These are phyloP conservation scores for Crenichthys baileyi DNA, from an alignment of 2,797 vertebrate species.

Conservation along the genomic window DNA sequence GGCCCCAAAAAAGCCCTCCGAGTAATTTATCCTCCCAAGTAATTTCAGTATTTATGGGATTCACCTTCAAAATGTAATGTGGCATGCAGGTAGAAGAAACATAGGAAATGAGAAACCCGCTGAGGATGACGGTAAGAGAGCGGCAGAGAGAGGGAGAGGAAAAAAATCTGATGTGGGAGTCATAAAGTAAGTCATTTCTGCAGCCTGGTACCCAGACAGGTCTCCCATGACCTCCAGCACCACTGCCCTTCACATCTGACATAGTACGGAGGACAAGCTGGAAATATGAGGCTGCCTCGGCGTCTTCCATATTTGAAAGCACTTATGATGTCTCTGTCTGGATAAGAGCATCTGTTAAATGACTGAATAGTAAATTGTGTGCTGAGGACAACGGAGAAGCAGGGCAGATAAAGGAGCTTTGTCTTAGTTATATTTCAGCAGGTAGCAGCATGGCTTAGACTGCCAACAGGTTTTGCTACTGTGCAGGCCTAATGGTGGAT, in stretches of 20 bases:
- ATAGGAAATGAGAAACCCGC: conserved; percentile 71
- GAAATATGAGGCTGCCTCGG: conserved; percentile 55
- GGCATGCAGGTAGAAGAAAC: conserved; percentile 76
- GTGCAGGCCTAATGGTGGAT: conserved; percentile 76
- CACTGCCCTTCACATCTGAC: conserved; percentile 69
- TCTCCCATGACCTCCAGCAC: conserved; percentile 68
- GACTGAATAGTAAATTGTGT: conserved; percentile 75
- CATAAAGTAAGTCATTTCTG: conserved; percentile 76
- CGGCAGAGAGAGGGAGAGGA: conserved; percentile 29
- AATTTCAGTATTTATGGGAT: conserved; percentile 83
- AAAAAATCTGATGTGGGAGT: conserved; percentile 68
- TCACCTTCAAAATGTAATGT: conserved; percentile 87
- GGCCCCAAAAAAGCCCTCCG: conserved; percentile 45
- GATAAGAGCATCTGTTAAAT: conserved; percentile 74
- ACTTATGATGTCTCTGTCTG: conserved; percentile 69
- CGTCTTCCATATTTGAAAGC: conserved; percentile 63
- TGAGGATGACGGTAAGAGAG: conserved; percentile 41
- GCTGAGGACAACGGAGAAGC: conserved; percentile 69
- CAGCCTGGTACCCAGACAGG: conserved; percentile 70
- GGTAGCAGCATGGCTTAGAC: conserved; percentile 70
- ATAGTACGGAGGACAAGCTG: conserved; percentile 60
- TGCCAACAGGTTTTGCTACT: conserved; percentile 78
- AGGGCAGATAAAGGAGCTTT: conserved; percentile 77
- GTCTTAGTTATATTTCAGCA: conserved; percentile 78
- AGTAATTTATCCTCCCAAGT: conserved; percentile 81